These are phyloP conservation scores for Isurus oxyrinchus DNA, from an alignment of 2,113 vertebrate species.

Conservation along the genomic window DNA sequence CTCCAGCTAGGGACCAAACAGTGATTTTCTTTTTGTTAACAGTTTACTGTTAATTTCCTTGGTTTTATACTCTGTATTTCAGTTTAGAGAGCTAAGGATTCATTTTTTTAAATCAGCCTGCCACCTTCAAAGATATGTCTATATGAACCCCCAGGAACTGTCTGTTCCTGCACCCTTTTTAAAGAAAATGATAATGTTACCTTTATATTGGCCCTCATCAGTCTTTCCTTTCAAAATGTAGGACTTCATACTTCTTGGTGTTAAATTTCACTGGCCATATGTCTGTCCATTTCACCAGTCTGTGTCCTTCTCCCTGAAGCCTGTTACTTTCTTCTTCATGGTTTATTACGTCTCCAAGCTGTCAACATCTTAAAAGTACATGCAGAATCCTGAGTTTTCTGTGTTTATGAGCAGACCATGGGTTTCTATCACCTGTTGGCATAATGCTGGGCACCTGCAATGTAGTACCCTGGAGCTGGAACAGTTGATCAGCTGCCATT, in stretches of 20 bases:
- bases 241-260: too few relatives aligned
- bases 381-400: neutral
- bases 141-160: too few relatives aligned
- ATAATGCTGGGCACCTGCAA: neutral
- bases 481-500: neutral
- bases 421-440: neutral
- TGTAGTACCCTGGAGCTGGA: neutral
- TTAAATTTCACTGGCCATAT: too few relatives aligned
- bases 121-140: neutral
- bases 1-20: neutral
- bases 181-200: neutral
- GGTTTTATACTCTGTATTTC: neutral
- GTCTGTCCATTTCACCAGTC: neutral
- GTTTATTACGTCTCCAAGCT: too few relatives aligned
- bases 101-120: neutral
- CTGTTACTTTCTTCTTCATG: too few relatives aligned
- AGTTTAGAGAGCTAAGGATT: neutral
- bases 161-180: too few relatives aligned
- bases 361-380: neutral
- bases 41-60: neutral
- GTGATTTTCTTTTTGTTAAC: neutral
- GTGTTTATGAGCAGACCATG: neutral
- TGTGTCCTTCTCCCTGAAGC: too few relatives aligned
- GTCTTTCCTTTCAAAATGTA: neutral
- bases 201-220: neutral